These are phyloP conservation scores for Caenorhabditis sp. DNA, from an alignment of 2,888 invertebrate species.

Conservation along the genomic window DNA sequence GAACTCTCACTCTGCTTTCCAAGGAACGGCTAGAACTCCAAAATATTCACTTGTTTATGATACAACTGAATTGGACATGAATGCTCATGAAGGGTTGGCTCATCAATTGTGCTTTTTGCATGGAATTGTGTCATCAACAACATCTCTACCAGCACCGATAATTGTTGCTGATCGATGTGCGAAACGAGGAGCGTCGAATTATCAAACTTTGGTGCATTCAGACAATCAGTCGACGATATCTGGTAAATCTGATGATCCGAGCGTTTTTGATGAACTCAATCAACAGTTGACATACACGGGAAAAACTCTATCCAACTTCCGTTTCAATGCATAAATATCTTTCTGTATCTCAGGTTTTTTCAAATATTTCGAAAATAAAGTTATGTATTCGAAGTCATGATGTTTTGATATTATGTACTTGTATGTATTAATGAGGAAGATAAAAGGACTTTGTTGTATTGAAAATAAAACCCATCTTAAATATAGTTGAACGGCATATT, in stretches of 20 bases:
- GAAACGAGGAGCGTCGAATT: constrained; percentile 17
- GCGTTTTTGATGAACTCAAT: neutral
- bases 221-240: neutral
- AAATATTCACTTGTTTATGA: constrained; percentile 17
- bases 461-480: too few species aligned
- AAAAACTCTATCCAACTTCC: neutral
- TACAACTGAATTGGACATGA: neutral
- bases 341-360: too few species aligned
- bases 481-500: too few species aligned
- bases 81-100: constrained; percentile 8
- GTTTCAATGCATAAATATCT: neutral
- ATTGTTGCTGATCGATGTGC: constrained; percentile 23
- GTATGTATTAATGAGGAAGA: too few species aligned
- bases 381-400: too few species aligned
- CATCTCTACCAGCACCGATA: constrained; percentile 17
- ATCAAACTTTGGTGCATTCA: neutral
- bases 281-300: neutral
- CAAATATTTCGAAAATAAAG: too few species aligned
- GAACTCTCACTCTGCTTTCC: constrained; percentile 25
- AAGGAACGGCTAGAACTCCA: constrained; percentile 24
- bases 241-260: neutral
- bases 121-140: constrained; percentile 20
- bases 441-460: too few species aligned
- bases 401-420: too few species aligned
- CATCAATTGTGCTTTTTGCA: constrained; percentile 16